A percentile compares a stretch with the other conserved stretches of the same genome.
phyloP scores from a whole-genome alignment of 2,113 vertebrate species.

The Anguilla japonica region DNA sequence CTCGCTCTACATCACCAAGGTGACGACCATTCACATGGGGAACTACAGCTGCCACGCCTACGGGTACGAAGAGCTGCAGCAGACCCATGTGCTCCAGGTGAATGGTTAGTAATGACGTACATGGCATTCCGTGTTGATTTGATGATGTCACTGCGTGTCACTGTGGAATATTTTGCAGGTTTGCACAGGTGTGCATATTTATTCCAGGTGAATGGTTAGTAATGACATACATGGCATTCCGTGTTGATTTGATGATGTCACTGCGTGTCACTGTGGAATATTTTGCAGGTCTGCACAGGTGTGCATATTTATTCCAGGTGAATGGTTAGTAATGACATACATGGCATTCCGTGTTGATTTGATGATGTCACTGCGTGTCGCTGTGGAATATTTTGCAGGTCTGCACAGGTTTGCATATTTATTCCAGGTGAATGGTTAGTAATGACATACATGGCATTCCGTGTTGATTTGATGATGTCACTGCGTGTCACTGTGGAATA shows the following conservation, averaged over 20 bases:
- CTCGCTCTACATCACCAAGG: slow-evolving; percentile 96
- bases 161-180: no score
- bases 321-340: slow-evolving; percentile 89
- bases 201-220: no score
- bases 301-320: no score
- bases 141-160: not conserved
- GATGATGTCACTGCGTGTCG: not conserved
- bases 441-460: slow-evolving; percentile 68
- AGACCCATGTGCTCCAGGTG: slow-evolving; percentile 99
- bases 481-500: not conserved
- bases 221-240: slow-evolving; percentile 68
- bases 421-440: slow-evolving; percentile 78
- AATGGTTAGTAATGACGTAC: slow-evolving; percentile 92
- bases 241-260: slow-evolving; percentile 1
- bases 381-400: no score
- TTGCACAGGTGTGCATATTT: no score
- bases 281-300: no score
- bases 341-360: slow-evolving; percentile 49
- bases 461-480: not conserved
- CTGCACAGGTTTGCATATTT: no score
- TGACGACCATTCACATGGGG: slow-evolving; percentile 96
- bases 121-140: slow-evolving; percentile 49
- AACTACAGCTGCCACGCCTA: slow-evolving; percentile 95
- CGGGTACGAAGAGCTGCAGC: slow-evolving; percentile 88
- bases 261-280: not conserved